Conservation (phyloP, 2,888 invertebrate species). For the Brenthis ino region DNA sequence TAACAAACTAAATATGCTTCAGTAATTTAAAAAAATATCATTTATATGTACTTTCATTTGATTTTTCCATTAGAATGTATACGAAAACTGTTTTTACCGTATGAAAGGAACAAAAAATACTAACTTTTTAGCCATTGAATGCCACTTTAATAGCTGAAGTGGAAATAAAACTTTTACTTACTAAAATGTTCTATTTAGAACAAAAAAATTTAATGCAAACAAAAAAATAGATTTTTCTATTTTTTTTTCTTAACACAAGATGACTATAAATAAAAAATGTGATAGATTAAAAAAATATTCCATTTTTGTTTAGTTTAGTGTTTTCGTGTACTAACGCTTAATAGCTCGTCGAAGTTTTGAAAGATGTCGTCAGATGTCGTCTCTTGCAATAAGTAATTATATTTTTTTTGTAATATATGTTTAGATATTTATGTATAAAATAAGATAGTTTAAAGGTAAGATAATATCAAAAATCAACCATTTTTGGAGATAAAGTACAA, state of each 20-base stretch:
- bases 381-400: constrained; percentile 72
- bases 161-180: neutral
- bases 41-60: constrained; percentile 2
- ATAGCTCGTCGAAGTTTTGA: constrained; percentile 22
- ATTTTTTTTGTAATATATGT: constrained; percentile 63
- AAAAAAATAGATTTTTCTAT: constrained; percentile 33
- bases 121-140: neutral
- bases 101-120: neutral
- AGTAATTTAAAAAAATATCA: neutral
- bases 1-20: neutral
- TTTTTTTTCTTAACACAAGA: constrained; percentile 14
- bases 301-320: constrained; percentile 67
- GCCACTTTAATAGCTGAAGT: neutral
- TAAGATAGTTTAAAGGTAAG: constrained; percentile 44
- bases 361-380: constrained; percentile 51
- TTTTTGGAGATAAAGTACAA: constrained; percentile 35
- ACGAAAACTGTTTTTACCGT: constrained; percentile 1
- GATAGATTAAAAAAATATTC: constrained; percentile 69
- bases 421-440: constrained; percentile 59
- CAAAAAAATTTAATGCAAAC: neutral
- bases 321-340: constrained; percentile 27
- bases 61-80: constrained; percentile 24
- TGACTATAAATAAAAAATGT: constrained; percentile 54
- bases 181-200: neutral
- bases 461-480: constrained; percentile 19